Conservation (phyloP, 2,113 vertebrate species). For the Caranx melampygus region DNA sequence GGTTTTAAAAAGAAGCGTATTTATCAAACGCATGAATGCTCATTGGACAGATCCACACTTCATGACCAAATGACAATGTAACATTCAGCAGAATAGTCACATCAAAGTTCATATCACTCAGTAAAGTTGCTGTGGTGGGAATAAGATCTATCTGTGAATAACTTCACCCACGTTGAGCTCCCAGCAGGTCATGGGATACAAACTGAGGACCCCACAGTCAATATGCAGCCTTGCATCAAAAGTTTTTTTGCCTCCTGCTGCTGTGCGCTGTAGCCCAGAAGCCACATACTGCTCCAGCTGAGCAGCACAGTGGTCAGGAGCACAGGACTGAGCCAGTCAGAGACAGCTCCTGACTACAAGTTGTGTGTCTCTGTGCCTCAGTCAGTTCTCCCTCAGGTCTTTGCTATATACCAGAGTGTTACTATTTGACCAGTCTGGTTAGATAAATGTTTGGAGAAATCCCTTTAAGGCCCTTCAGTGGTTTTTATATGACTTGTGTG, state of each 20-base stretch:
- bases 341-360: neutral
- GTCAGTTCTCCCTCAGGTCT: slow-evolving; percentile 21
- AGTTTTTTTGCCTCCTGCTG: neutral
- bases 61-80: neutral
- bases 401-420: slow-evolving; percentile 34
- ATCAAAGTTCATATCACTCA: neutral
- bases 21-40: neutral
- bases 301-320: slow-evolving; percentile 4
- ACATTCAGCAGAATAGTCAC: neutral
- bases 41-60: neutral
- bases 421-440: slow-evolving; percentile 39
- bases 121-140: neutral
- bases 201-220: neutral
- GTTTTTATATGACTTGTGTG: slow-evolving; percentile 2
- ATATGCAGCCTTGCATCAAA: neutral
- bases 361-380: slow-evolving; percentile 1
- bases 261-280: neutral
- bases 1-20: neutral
- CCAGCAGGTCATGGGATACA: neutral
- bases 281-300: neutral
- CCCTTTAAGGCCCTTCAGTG: slow-evolving; percentile 7
- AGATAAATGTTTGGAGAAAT: slow-evolving; percentile 34
- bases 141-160: neutral
- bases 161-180: neutral
- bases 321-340: neutral